Conservation (phyloP, 2,113 vertebrate genomes). For the Phasianus colchicus region DNA sequence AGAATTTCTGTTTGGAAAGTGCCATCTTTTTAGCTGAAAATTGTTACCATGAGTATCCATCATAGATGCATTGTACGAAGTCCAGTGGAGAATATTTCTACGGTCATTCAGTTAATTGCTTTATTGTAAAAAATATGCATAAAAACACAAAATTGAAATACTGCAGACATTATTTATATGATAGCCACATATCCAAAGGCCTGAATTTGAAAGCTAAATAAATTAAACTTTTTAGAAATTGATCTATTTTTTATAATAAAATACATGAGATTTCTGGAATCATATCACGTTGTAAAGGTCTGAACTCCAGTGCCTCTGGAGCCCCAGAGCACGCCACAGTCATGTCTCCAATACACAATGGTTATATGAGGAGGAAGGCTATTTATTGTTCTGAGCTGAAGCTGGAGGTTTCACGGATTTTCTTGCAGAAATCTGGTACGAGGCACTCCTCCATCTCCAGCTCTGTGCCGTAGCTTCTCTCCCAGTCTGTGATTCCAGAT, state of each 20-base stretch:
- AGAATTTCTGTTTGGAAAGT: neutral
- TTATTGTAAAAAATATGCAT: neutral
- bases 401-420: neutral
- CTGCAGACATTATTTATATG: neutral
- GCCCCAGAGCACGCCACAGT: neutral
- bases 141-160: neutral
- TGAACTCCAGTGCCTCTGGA: neutral
- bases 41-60: neutral
- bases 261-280: neutral
- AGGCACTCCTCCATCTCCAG: neutral
- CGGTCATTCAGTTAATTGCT: neutral
- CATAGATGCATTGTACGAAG: neutral
- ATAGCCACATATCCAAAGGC: neutral
- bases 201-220: neutral
- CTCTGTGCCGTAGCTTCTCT: neutral
- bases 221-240: neutral
- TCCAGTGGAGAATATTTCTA: neutral
- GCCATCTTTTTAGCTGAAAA: neutral
- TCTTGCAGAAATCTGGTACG: conserved; percentile 9
- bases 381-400: neutral
- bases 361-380: neutral
- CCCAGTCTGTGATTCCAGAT: conserved; percentile 14
- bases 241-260: neutral
- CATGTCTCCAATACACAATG: neutral
- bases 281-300: neutral